Evolutionary conservation across 2,797 vertebrate species (phyloP), one percentile per base, ranked within the genome.

Genomic region (Mycteria americana): DNA sequence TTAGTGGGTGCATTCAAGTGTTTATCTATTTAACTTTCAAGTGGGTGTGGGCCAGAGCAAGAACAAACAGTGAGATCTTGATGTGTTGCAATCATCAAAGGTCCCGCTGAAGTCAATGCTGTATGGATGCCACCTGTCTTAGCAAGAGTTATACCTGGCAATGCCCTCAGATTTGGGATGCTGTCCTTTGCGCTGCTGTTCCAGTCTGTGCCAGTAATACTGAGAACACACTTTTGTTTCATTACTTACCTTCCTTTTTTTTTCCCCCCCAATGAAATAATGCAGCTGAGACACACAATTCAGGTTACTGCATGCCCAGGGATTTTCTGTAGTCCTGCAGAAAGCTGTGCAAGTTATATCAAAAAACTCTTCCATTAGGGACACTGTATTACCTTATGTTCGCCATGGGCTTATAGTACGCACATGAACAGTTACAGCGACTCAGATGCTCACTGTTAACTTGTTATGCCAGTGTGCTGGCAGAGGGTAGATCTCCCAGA

Each of bases 1-100:
- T 63, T 5, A 59, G 24, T 50, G 43, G 13, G 54, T 81, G 54
- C 45, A 16, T 46, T 74, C 3, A 2, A 59, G 53, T 48, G 33
- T 69, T 94, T 80, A 60, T 41, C 11, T 79, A 8, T 87, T 85
- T 60, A 79, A 69, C n/a, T 64, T 85, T 33, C 82, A 54, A 79
- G 31, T 30, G 35, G 24, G 48, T 43, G 48, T 27, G 2, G 37
- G 50, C 28, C 62, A 85, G 74, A 85, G 21, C 45, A 91, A 91
- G 45, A 89, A 41, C 43, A 86, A 83, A 60, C 27, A 60, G n/a
- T n/a, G 28, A 87, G 92, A 92, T 85, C 67, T 81, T 50, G 28
- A n/a, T 64, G 37, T 76, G 50, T 76, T 87, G 54, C 39, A 92
- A 87, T 48, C 74, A 57, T 27, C 50, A 53, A 82, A 94, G 5